Base-by-base conservation (phyloP, 1,140 invertebrate species). In the Lordiphosa mommai region DNA sequence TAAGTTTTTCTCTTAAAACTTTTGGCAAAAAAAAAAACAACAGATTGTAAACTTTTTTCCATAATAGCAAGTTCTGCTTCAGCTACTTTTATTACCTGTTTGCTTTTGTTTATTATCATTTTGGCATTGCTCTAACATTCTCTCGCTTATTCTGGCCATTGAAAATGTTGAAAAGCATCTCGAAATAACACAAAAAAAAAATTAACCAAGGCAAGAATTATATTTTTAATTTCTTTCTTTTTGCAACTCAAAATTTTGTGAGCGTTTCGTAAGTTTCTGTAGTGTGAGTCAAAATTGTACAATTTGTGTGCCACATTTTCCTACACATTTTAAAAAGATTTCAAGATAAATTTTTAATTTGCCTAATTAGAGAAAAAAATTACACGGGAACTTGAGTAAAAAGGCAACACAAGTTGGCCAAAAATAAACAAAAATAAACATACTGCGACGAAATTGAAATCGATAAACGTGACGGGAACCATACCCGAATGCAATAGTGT, bases 301-400 rank as follows among this genome's bases (percentile, higher is more conserved):
- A 7, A 1, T 7, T 27, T 27, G 23, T 27, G 23, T 27, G 23
- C 23, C 23, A 27, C 23, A 27, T 27, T 27, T 27, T 27, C 23
- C 23, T 27, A 27, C 23, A 27, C 23, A 27, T 27, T 20, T 17
- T 40, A 14, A 27, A 20, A 20, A 9, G 20, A 43, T 43, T 43
- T 43, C 7, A 29, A 43, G 44, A 47, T 47, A 47, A 32, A 33
- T 47, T 47, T 47, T 47, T 47, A 47, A 47, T 47, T 47, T 47
- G 44, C 44, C 14, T 47, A 47, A 47, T 47, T 47, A 47, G 44
- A 33, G n/a, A 9, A 16, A 47, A 33, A 27, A 47, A 47, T 47
- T 30, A 29, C 8, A 33, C 29, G 9, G 29, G 16, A 47, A 46
- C 3, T 1, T 12, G 14, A 17, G 5, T 4, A 33, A 17, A 32